Base-by-base conservation (phyloP, 2,888 invertebrate genomes). In the Lasioglossum oenotherae region DNA sequence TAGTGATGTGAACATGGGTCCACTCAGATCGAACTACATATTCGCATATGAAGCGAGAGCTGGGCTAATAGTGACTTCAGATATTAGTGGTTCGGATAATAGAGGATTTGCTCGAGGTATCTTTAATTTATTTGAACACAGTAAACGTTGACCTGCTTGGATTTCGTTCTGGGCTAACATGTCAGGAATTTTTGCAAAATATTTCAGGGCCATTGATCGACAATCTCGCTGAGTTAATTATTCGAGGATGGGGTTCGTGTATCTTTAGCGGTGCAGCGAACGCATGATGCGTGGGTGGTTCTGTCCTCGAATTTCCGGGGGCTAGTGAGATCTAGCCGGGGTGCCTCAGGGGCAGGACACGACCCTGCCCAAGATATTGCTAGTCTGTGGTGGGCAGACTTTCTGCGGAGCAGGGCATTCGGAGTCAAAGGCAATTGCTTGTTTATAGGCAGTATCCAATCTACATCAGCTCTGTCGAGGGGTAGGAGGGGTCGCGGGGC, bases 391-490 rank as follows among this genome's bases (percentile, higher is more conserved):
- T 67, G 85, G 80, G 67, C 77, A 86, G 91, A 89, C 91, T 91
- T 89, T 87, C 82, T 76, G 57, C 76, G 78, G 69, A 35, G 38
- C 74, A 31, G 44, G 80, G 82, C 84, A 86, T 85, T 86, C 84
- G 44, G 80, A 91, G 91, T 92, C 91, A 91, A 91, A 91, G 91
- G 92, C 92, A 89, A 91, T 91, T 83, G 90, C 91, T 88, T 89
- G 91, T 91, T 91, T 91, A 91, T 90, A 91, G 91, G 91, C 92
- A 87, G 87, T 90, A 91, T 91, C 91, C 91, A 91, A 92, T 92
- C 92, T 92, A 89, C 87, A 89, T 88, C 38, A 87, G 35, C 38
- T 53, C 53, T 35, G 38, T 23, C 69, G 69, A 10, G 38, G 6
- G 10, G 16, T 2, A 16, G 38, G 69, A 23, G 35, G 38, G 23